These are phyloP conservation scores for Echinops telfairi DNA, from an alignment of 2,113 vertebrate species.

Conservation along the genomic window DNA sequence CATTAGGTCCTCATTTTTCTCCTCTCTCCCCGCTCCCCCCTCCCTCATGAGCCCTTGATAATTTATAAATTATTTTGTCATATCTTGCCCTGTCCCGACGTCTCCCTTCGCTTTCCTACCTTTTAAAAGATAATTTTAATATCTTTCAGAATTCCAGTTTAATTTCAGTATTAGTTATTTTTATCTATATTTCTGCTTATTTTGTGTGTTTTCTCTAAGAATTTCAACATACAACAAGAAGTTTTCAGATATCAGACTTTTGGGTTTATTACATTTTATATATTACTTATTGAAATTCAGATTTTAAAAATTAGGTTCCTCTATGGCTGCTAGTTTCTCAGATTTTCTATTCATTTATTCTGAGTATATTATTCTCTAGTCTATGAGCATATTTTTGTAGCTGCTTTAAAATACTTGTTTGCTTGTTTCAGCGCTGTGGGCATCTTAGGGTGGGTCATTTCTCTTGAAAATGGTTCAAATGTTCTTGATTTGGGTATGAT, in stretches of 20 bases:
- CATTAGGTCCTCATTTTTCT: too few species aligned
- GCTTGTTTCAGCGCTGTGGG: neutral
- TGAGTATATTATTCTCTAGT: neutral
- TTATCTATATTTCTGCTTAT: neutral
- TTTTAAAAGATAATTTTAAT: neutral
- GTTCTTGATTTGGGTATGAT: neutral
- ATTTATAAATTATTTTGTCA: too few species aligned
- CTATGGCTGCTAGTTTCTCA: neutral
- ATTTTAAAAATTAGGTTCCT: neutral
- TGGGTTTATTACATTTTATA: too few species aligned
- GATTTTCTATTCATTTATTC: neutral
- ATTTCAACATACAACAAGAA: neutral
- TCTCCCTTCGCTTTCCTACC: too few species aligned
- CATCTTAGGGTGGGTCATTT: neutral
- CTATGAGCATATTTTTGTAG: neutral
- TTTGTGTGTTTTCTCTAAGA: neutral
- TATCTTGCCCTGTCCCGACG: too few species aligned
- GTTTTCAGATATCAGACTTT: neutral
- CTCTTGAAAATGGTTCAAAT: neutral
- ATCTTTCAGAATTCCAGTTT: neutral
- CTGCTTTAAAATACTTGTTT: neutral
- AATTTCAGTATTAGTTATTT: neutral
- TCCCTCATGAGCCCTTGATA: too few species aligned
- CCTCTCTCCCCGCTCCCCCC: too few species aligned
- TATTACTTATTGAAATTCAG: neutral